Conservation (phyloP, 2,797 vertebrate genomes). For the Hozukius guyotensis region DNA sequence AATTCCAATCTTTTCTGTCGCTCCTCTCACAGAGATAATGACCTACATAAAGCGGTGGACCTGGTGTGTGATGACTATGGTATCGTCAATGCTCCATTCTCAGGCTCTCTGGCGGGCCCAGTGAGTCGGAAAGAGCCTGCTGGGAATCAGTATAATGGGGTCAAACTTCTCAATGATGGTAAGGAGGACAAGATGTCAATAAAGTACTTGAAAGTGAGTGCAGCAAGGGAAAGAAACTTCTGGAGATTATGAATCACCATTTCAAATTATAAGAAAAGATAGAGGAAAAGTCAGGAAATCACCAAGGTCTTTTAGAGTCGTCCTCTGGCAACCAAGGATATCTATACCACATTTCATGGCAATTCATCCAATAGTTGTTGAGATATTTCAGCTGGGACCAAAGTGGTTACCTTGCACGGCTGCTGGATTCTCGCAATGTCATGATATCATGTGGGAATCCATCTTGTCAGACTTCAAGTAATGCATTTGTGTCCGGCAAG, state of each 20-base stretch:
- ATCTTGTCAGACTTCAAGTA: too few species aligned
- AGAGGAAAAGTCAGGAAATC: not conserved
- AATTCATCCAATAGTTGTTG: not conserved
- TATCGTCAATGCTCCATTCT: slow-evolving; percentile 82
- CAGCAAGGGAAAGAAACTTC: not conserved
- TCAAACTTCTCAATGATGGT: slow-evolving; percentile 80
- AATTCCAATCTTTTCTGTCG: not conserved
- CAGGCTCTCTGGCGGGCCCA: slow-evolving; percentile 78
- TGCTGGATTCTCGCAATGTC: too few species aligned
- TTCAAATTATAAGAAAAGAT: not conserved
- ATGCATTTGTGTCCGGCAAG: too few species aligned
- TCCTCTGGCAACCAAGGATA: not conserved
- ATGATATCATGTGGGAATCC: too few species aligned
- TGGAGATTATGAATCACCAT: not conserved
- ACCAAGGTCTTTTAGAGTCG: not conserved
- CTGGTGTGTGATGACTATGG: slow-evolving; percentile 76
- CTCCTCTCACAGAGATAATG: slow-evolving; percentile 47
- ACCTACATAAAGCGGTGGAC: slow-evolving; percentile 66
- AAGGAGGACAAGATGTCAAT: slow-evolving; percentile 38
- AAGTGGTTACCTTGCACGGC: too few species aligned
- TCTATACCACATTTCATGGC: not conserved
- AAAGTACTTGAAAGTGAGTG: not conserved
- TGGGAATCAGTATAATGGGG: slow-evolving; percentile 82
- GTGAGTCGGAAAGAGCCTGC: slow-evolving; percentile 69
- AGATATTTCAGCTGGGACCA: too few species aligned